Evolutionary conservation across 2,113 vertebrate species (phyloP).

Genomic region (Corapipo altera): DNA sequence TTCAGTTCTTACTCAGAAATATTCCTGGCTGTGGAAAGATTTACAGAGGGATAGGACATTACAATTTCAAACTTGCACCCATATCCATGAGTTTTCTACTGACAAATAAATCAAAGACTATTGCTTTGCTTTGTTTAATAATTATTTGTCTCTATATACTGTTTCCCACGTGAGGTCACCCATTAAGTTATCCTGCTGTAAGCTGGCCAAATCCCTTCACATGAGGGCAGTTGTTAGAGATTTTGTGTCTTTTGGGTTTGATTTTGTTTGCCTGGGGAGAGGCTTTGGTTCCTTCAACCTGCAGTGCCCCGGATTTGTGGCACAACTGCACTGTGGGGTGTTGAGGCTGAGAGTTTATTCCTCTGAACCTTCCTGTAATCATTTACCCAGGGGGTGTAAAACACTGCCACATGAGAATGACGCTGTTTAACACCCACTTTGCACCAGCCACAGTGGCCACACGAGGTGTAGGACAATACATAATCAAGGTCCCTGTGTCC

Average conservation of each 20-base stretch:
- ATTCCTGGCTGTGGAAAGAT: not conserved
- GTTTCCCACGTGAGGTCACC: not conserved
- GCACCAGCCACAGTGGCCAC: not conserved
- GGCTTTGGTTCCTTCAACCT: not conserved
- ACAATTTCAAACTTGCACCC: not conserved
- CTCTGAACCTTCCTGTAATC: not conserved
- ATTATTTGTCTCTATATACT: not conserved
- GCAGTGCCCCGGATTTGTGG: not conserved
- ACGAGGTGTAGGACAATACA: conserved; percentile 18
- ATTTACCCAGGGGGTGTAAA: conserved; percentile 30
- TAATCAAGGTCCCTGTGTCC: not conserved
- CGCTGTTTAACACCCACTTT: not conserved
- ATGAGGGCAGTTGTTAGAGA: rapidly evolving
- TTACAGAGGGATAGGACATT: not conserved
- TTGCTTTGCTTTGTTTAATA: not conserved
- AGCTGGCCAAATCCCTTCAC: not conserved
- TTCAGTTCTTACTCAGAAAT: not conserved
- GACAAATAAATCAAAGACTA: not conserved
- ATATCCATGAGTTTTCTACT: not conserved
- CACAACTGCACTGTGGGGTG: not conserved
- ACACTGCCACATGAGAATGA: not conserved
- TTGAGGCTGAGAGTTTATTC: not conserved
- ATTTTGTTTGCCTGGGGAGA: not conserved
- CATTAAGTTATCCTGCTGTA: not conserved
- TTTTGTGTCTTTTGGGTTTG: not conserved